phyloP scores from a whole-genome alignment of 2,113 vertebrate species.

The Marcusenius ussheri region DNA sequence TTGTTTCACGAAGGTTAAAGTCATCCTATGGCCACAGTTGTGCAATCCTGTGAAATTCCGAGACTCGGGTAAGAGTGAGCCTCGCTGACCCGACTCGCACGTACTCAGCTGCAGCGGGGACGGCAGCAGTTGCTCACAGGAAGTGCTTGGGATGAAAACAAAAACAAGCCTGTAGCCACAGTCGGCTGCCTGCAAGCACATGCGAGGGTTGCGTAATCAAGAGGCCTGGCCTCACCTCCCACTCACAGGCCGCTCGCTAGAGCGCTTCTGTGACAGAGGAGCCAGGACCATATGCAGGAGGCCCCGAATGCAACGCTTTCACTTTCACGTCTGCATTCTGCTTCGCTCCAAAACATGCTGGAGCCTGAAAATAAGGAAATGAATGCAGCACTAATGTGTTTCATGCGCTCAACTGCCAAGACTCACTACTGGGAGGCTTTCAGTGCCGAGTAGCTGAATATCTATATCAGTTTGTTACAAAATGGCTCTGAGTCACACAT shows the following conservation, averaged over 20 bases:
- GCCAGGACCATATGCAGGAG: slow-evolving; percentile 8
- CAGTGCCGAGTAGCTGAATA: background rate
- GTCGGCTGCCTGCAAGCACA: slow-evolving; percentile 25
- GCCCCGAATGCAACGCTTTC: slow-evolving; percentile 2
- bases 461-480: background rate
- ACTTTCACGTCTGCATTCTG: slow-evolving; percentile 25
- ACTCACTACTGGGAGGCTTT: background rate
- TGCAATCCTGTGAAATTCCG: background rate
- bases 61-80: background rate
- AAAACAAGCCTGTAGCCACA: slow-evolving; percentile 41
- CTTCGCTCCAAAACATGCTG: background rate
- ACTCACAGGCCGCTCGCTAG: background rate
- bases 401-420: background rate
- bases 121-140: slow-evolving; percentile 8
- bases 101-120: background rate
- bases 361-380: background rate
- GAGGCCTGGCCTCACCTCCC: slow-evolving; percentile 30
- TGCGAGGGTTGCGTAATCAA: slow-evolving; percentile 51
- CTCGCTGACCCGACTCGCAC: too few species aligned
- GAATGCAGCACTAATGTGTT: slow-evolving; percentile 8
- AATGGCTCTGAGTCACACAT: background rate
- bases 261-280: background rate
- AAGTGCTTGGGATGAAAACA: slow-evolving; percentile 29
- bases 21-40: background rate
- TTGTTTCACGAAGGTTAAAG: background rate